phyloP scores from a whole-genome alignment of 2,888 invertebrate genomes.

The Choristoneura rosaceana region DNA sequence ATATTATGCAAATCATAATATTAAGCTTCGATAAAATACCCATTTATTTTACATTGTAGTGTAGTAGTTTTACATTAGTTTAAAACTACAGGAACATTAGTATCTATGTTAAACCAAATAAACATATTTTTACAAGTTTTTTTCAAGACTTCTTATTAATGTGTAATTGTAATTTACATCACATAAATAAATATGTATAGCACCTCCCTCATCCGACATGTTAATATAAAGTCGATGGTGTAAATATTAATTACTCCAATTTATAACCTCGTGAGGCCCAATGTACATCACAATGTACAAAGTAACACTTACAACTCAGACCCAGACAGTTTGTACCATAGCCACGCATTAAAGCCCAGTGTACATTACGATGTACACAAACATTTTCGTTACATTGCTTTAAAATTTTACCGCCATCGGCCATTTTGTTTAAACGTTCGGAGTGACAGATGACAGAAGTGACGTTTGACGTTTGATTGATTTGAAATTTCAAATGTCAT shows the following conservation, averaged over 20 bases:
- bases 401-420: too few relatives aligned
- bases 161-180: neutral
- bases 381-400: too few relatives aligned
- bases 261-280: too few relatives aligned
- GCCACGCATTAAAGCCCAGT: too few relatives aligned
- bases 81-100: slow-evolving; percentile 28
- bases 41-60: slow-evolving; percentile 15
- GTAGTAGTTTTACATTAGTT: slow-evolving; percentile 2
- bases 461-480: too few relatives aligned
- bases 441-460: too few relatives aligned
- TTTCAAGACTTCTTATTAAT: slow-evolving; percentile 8
- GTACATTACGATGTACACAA: too few relatives aligned
- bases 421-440: too few relatives aligned
- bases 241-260: neutral
- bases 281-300: too few relatives aligned
- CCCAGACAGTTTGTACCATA: too few relatives aligned
- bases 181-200: slow-evolving; percentile 12
- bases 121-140: slow-evolving; percentile 24
- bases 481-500: too few relatives aligned
- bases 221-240: neutral
- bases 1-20: neutral
- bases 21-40: neutral
- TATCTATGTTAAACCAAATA: slow-evolving; percentile 28
- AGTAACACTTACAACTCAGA: too few relatives aligned
- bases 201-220: slow-evolving; percentile 25